Evolutionary conservation across 1,140 invertebrate genomes (phyloP), one percentile per base, ranked within the genome.

Genomic region (Chelonus insularis): DNA sequence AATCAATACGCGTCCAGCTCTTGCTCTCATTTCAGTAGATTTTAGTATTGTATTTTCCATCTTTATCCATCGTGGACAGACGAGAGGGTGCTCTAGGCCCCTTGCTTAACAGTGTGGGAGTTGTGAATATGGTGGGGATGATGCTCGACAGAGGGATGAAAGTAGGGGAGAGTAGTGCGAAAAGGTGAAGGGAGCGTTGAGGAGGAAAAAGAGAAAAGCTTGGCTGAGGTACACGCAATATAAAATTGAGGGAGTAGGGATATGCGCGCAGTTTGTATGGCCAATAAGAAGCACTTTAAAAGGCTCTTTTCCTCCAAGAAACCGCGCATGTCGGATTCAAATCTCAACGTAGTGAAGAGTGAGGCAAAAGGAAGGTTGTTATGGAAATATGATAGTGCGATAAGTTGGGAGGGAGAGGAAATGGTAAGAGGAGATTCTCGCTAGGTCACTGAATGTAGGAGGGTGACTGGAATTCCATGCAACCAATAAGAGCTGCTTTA

Each of bases 281-380:
- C 77, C 78, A 80, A 81, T 80, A 78, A 80, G 78, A 78, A 72
- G 69, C 75, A 78, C 74, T 78, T 81, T 77, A 79, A 79, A 81
- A 73, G 71, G 69, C 20, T 45, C 25, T 62, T 54, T 47, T 57
- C 57, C 21, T 34, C 45, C 9, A 20, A 7, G 6, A 51, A 57
- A 72, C 67, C 77, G 76, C 77, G 77, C 76, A 78, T 77, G 76
- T 68, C 72, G 71, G 71, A 78, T 79, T 79, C 71, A 74, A 75
- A 76, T 77, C 63, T 66, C 69, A 50, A 39, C 29, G 43, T 56
- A 20, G 34, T 57, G 37, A 51, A 34, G 29, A 23, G 20, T 41
- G 45, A 14, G 20, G 37, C 4, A 39, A 23, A 41, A 43, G 48
- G 6, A 41, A 25, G 21, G 37, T 20, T 51, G 63, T 63, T 72